phyloP scores from a whole-genome alignment of 2,797 vertebrate species.

The Centroberyx gerrardi region DNA sequence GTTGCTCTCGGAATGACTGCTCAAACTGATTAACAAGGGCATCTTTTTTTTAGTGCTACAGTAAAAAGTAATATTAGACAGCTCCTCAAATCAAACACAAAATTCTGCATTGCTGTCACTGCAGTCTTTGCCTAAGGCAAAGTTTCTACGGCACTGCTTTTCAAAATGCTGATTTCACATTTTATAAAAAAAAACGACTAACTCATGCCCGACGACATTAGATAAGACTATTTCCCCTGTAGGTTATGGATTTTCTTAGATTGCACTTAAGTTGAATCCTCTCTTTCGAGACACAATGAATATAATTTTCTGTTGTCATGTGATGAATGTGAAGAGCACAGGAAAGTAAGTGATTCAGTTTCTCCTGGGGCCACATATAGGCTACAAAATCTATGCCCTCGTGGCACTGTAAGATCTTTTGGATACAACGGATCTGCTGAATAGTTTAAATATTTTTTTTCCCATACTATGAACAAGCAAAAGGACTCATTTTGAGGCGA shows the following conservation, averaged over 20 bases:
- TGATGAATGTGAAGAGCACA: slow-evolving; percentile 1
- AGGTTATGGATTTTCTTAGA: slow-evolving; percentile 17
- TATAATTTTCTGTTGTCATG: slow-evolving; percentile 9
- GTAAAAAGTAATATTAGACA: slow-evolving; percentile 20
- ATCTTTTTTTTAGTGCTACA: background rate
- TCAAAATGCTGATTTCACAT: slow-evolving; percentile 47
- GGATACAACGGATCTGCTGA: background rate
- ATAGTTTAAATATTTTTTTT: slow-evolving; percentile 9
- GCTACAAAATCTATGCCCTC: background rate
- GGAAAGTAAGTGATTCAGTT: slow-evolving; percentile 3
- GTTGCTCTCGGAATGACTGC: background rate
- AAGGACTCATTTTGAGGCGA: slow-evolving; percentile 1
- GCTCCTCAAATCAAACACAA: slow-evolving; percentile 4
- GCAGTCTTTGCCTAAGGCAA: slow-evolving; percentile 13
- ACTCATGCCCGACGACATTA: slow-evolving; percentile 4
- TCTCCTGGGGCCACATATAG: slow-evolving; percentile 14
- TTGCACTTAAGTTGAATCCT: slow-evolving; percentile 11
- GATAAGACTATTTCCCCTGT: background rate
- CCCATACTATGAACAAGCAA: background rate
- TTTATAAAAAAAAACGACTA: slow-evolving; percentile 9
- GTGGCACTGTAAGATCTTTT: background rate
- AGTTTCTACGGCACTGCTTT: background rate
- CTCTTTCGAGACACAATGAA: slow-evolving; percentile 5
- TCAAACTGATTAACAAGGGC: background rate
- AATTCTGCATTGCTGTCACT: slow-evolving; percentile 9